phyloP scores from a whole-genome alignment of 2,888 invertebrate species.

The Saturnia japonica region DNA sequence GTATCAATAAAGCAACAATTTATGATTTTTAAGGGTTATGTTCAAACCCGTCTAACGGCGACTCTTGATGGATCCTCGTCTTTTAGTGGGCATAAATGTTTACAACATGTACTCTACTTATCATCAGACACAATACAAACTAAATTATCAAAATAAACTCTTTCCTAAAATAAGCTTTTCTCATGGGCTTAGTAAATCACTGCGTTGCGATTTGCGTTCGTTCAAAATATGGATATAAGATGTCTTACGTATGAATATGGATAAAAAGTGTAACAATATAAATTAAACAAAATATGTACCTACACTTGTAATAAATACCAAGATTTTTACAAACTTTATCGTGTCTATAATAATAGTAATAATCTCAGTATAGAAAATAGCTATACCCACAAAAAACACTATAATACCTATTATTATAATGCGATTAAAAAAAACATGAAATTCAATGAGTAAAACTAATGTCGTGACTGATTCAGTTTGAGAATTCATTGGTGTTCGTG shows the following conservation, averaged over 20 bases:
- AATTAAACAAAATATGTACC: too few species aligned
- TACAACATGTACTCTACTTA: too few species aligned
- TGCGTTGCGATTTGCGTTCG: background rate
- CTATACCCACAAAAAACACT: background rate
- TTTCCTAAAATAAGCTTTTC: background rate
- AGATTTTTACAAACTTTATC: background rate
- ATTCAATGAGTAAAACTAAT: conserved; percentile 38
- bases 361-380: background rate
- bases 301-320: too few species aligned
- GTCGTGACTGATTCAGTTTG: conserved; percentile 41
- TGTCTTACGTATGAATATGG: too few species aligned
- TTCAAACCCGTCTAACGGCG: too few species aligned
- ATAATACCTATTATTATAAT: background rate
- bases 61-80: too few species aligned
- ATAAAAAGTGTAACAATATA: too few species aligned
- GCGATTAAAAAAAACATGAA: conserved; percentile 27
- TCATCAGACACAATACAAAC: too few species aligned
- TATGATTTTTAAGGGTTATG: too few species aligned
- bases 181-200: background rate
- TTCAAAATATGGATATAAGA: background rate
- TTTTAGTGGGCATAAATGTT: too few species aligned
- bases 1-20: too few species aligned
- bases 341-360: background rate
- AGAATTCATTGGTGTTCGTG: conserved; percentile 42
- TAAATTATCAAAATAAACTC: too few species aligned